These are phyloP conservation scores for Episyrphus balteatus DNA, from an alignment of 1,140 invertebrate genomes.

Conservation along the genomic window DNA sequence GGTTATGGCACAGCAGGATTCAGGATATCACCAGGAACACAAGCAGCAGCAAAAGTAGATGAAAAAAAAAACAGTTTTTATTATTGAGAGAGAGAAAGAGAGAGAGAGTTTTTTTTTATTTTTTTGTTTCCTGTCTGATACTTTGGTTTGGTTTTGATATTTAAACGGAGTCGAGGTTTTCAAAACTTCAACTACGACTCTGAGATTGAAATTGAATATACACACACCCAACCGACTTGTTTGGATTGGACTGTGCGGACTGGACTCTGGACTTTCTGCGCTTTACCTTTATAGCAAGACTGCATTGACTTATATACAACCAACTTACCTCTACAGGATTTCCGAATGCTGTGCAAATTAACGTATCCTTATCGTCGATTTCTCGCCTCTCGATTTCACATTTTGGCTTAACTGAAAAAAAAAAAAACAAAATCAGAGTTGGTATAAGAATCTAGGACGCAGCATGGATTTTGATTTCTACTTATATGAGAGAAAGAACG, in stretches of 20 bases:
- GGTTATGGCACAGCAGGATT: too few relatives aligned
- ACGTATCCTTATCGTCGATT: conserved; percentile 57
- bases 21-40: too few relatives aligned
- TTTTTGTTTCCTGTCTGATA: not conserved
- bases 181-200: too few relatives aligned
- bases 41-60: too few relatives aligned
- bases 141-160: not conserved
- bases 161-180: too few relatives aligned
- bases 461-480: not conserved
- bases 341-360: conserved; percentile 68
- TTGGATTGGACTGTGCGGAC: not conserved
- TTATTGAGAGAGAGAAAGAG: not conserved
- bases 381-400: conserved; percentile 65
- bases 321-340: conserved; percentile 60
- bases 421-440: conserved; percentile 25
- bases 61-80: too few relatives aligned
- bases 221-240: too few relatives aligned
- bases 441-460: not conserved
- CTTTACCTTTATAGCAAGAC: not conserved
- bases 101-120: not conserved
- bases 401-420: conserved; percentile 64
- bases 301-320: too few relatives aligned
- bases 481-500: not conserved
- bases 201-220: too few relatives aligned
- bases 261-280: too few relatives aligned